Evolutionary conservation across 1,140 invertebrate species (phyloP), one percentile per base, ranked within the genome.

Genomic region (Plectus sambesii): DNA sequence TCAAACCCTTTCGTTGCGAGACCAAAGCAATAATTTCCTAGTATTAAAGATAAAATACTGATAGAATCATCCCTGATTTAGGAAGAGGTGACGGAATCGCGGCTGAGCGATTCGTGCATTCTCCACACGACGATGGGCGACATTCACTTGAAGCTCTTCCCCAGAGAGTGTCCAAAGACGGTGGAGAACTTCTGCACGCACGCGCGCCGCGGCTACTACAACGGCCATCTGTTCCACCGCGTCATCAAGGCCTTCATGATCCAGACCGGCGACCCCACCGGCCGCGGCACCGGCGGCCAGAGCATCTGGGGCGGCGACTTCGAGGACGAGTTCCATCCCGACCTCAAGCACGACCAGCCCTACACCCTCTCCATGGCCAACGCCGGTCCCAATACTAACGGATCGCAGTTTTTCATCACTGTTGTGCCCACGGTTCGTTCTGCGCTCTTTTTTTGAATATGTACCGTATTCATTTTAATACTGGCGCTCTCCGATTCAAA

Each of bases 171-270:
- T 58, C 89, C 92, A 0, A 88, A 83, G 66, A 82, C 88, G 0
- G 88, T 94, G 0, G 93, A 99, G 70, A 99, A 99, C 70, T 99
- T 99, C 70, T 90, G 88, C 70, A 87, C 90, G 1, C 92, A 94
- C 70, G 80, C 85, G 8, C 85, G 87, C 65, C 89, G 90, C 74
- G 87, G 88, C 4, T 98, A 97, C 71, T 99, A 86, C 73, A 98
- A 98, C 70, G 84, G 87, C 15, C 89, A 97, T 65, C 81, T 97
- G 50, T 97, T 98, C 72, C 94, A 99, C 75, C 74, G 93, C 19
- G 84, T 98, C 36, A 97, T 98, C 46, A 96, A 94, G 73, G 85
- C 87, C 2, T 99, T 99, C 66, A 98, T 98, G 92, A 82, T 98
- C 50, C 92, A 99, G 75, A 99, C 93, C 12, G 94, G 94, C 1